These are phyloP conservation scores for Brenthis daphne DNA, from an alignment of 2,888 invertebrate genomes.

Conservation along the genomic window DNA sequence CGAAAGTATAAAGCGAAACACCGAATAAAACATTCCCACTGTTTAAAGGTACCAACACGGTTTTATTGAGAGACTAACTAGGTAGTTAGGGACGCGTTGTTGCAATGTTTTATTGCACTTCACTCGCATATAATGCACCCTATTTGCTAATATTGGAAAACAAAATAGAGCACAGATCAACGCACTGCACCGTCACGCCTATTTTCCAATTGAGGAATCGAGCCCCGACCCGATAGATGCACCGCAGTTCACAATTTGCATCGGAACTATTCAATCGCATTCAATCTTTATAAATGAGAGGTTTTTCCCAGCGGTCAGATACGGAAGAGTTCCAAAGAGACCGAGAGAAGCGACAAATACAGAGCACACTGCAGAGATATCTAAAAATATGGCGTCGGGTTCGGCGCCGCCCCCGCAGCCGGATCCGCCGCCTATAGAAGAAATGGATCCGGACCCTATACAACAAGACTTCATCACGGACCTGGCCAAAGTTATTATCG, in stretches of 20 bases:
- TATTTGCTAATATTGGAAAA: constrained; percentile 31
- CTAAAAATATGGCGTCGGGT: constrained; percentile 41
- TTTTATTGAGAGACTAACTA: constrained; percentile 4
- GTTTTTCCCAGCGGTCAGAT: constrained; percentile 91
- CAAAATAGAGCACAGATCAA: constrained; percentile 45
- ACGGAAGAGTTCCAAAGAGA: constrained; percentile 97
- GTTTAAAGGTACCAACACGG: background rate
- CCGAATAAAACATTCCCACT: background rate
- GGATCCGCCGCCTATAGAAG: constrained; percentile 41
- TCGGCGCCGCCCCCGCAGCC: constrained; percentile 28
- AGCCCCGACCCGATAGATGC: constrained; percentile 51
- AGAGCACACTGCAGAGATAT: constrained; percentile 52
- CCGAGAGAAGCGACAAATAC: constrained; percentile 84
- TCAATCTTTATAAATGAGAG: constrained; percentile 40
- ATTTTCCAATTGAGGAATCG: constrained; percentile 64
- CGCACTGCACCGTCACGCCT: constrained; percentile 46
- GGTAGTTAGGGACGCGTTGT: constrained; percentile 5
- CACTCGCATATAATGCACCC: constrained; percentile 4
- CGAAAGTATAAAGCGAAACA: background rate
- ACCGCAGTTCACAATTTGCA: constrained; percentile 43
- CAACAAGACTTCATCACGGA: constrained; percentile 51
- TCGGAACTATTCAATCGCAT: constrained; percentile 44
- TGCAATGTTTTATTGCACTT: background rate
- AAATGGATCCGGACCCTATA: constrained; percentile 44
- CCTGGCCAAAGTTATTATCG: constrained; percentile 75